A percentile compares a stretch with the other conserved stretches of the same genome.
phyloP scores from a whole-genome alignment of 2,888 invertebrate species.

The Lasioglossum villosulum region DNA sequence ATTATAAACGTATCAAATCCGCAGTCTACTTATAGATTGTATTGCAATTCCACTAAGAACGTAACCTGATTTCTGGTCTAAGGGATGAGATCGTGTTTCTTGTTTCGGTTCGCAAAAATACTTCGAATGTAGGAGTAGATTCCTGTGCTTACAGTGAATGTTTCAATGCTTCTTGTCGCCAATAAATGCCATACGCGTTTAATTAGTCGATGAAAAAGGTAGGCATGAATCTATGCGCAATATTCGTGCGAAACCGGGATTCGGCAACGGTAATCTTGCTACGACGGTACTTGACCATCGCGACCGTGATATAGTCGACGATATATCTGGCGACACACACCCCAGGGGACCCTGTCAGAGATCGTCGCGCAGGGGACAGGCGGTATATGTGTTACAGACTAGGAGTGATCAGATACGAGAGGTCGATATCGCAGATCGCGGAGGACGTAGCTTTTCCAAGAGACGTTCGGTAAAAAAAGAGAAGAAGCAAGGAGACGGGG shows the following conservation, averaged over 20 bases:
- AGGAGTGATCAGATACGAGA: conserved; percentile 66
- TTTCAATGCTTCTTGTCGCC: neutral
- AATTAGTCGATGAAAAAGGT: conserved; percentile 15
- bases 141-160: too few relatives aligned
- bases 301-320: conserved; percentile 25
- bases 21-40: too few relatives aligned
- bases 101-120: too few relatives aligned
- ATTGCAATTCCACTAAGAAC: too few relatives aligned
- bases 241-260: conserved; percentile 31
- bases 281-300: conserved; percentile 37
- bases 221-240: conserved; percentile 23
- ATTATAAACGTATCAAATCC: too few relatives aligned
- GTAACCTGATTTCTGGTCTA: too few relatives aligned
- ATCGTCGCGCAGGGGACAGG: conserved; percentile 10
- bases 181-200: conserved; percentile 2
- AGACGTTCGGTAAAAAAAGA: conserved; percentile 34
- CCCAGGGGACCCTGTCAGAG: conserved; percentile 13
- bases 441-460: conserved; percentile 32
- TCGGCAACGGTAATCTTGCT: conserved; percentile 36
- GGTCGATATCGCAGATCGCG: conserved; percentile 61
- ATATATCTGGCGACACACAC: conserved; percentile 41
- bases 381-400: conserved; percentile 53
- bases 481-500: conserved; percentile 14
- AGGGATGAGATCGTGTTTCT: too few relatives aligned
- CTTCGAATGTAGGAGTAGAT: too few relatives aligned